phyloP scores from a whole-genome alignment of 2,113 vertebrate species.

The Oryzias javanicus region DNA sequence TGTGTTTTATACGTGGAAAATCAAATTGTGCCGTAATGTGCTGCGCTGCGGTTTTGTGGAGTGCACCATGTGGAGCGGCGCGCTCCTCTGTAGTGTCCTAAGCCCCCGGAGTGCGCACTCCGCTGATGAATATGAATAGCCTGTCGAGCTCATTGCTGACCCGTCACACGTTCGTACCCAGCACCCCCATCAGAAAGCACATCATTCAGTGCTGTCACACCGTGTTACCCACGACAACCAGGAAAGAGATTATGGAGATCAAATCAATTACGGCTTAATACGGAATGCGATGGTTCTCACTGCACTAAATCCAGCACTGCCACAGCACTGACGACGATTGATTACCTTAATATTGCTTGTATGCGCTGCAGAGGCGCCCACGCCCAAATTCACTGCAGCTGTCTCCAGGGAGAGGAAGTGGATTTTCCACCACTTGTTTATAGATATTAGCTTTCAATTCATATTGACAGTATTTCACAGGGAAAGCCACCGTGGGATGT shows the following conservation, averaged over 20 bases:
- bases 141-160: slow-evolving; percentile 58
- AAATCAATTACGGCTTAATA: slow-evolving; percentile 82
- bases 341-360: slow-evolving; percentile 75
- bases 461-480: slow-evolving; percentile 41
- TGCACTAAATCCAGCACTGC: slow-evolving; percentile 72
- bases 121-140: slow-evolving; percentile 65
- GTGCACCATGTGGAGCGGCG: slow-evolving; percentile 6
- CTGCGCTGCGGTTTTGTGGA: slow-evolving; percentile 1
- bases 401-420: slow-evolving; percentile 55
- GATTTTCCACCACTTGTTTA: slow-evolving; percentile 54
- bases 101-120: slow-evolving; percentile 32
- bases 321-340: slow-evolving; percentile 74
- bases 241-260: slow-evolving; percentile 79
- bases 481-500: slow-evolving; percentile 24
- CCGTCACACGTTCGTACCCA: slow-evolving; percentile 57
- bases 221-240: slow-evolving; percentile 75
- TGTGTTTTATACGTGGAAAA: slow-evolving; percentile 29
- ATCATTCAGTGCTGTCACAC: slow-evolving; percentile 79
- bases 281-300: slow-evolving; percentile 70
- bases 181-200: slow-evolving; percentile 48
- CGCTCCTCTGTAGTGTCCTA: slow-evolving; percentile 41
- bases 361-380: slow-evolving; percentile 47
- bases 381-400: slow-evolving; percentile 38
- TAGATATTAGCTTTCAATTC: slow-evolving; percentile 66
- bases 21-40: slow-evolving; percentile 15